Conservation (phyloP, 92 coral and sea anemone genomes). For the Scolanthus callimorphus region DNA sequence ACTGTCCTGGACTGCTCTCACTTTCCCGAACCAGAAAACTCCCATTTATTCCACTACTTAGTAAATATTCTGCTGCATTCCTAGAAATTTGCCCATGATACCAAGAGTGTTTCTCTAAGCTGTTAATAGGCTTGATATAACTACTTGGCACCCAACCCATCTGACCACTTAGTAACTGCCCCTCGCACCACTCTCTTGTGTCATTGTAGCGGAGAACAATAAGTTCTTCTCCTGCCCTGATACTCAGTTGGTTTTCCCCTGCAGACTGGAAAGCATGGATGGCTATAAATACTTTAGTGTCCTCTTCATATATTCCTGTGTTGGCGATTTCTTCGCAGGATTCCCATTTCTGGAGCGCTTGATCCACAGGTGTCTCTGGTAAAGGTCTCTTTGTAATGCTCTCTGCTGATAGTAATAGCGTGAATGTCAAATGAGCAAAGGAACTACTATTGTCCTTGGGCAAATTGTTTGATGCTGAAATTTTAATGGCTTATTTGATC, state of each 20-base stretch:
- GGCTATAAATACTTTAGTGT: conserved; percentile 79
- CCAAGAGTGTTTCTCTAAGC: conserved; percentile 97
- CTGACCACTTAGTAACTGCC: conserved; percentile 82
- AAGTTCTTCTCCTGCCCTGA: conserved; percentile 85
- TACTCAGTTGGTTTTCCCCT: conserved; percentile 80
- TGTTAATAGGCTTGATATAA: conserved; percentile 87
- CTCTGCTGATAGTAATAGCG: conserved; percentile 48
- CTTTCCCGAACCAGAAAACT: conserved; percentile 97
- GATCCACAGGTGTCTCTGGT: conserved; percentile 85
- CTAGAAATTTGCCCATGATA: conserved; percentile 95
- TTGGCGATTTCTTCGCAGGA: conserved; percentile 67
- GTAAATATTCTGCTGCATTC: conserved; percentile 87
- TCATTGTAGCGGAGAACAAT: conserved; percentile 71
- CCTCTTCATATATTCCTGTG: conserved; percentile 46
- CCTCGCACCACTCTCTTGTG: conserved; percentile 93
- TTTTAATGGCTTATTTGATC: too few species aligned
- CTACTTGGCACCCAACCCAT: conserved; percentile 94
- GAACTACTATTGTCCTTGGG: too few species aligned
- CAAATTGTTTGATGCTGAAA: too few species aligned
- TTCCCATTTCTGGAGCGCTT: conserved; percentile 59
- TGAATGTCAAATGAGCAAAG: too few species aligned
- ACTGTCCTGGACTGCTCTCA: conserved; percentile 94
- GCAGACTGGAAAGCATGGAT: conserved; percentile 90
- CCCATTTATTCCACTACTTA: conserved; percentile 98
- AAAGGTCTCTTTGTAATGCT: conserved; percentile 78